These are phyloP conservation scores for Dromius quadrimaculatus DNA, from an alignment of 2,888 invertebrate species.

Conservation along the genomic window DNA sequence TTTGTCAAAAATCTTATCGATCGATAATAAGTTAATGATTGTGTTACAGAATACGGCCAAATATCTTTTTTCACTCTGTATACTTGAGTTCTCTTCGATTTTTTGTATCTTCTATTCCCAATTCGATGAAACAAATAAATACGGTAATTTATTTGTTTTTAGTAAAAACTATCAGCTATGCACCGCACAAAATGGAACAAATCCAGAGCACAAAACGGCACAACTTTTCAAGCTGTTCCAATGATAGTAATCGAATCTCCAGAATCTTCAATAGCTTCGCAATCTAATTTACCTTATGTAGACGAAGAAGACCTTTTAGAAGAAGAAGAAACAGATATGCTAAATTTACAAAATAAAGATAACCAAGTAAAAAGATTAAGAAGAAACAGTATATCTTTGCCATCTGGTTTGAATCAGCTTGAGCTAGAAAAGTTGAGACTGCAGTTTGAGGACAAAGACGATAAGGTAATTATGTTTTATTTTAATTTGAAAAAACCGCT, in stretches of 20 bases:
- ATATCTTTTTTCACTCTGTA: too few species aligned
- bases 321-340: neutral
- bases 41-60: too few species aligned
- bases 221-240: slow-evolving; percentile 27
- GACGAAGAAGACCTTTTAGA: slow-evolving; percentile 15
- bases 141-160: too few species aligned
- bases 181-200: slow-evolving; percentile 23
- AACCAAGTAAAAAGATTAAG: slow-evolving; percentile 63
- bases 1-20: too few species aligned
- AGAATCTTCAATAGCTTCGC: slow-evolving; percentile 22
- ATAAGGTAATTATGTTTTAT: slow-evolving; percentile 29
- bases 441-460: slow-evolving; percentile 57
- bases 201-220: slow-evolving; percentile 15
- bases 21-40: too few species aligned
- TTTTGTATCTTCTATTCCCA: too few species aligned
- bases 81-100: too few species aligned
- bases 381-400: slow-evolving; percentile 81
- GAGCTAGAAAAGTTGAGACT: slow-evolving; percentile 72
- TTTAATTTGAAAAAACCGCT: too few species aligned
- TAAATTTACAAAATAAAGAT: neutral
- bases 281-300: slow-evolving; percentile 33
- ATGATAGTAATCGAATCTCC: slow-evolving; percentile 47
- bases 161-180: too few species aligned
- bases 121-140: too few species aligned
- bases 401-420: slow-evolving; percentile 76